Conservation (phyloP, 2,113 vertebrate genomes). For the Aegithalos caudatus region DNA sequence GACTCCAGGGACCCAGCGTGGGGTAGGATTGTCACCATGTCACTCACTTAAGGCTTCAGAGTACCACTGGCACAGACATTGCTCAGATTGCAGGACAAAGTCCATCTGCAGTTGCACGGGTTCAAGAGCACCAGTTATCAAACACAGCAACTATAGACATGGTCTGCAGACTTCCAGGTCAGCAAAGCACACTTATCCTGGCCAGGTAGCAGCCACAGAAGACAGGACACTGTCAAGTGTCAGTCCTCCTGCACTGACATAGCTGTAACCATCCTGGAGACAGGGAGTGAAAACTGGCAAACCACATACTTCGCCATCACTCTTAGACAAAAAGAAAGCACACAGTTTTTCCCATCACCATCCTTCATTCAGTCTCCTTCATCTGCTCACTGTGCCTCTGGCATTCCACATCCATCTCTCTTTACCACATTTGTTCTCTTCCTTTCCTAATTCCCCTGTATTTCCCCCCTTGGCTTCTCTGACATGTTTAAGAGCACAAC, state of each 20-base stretch:
- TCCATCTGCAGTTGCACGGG: not conserved
- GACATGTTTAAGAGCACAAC: not conserved
- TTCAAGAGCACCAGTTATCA: not conserved
- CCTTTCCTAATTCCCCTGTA: not conserved
- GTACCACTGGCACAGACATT: not conserved
- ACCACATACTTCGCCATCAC: not conserved
- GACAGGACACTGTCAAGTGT: not conserved
- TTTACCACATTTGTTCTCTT: not conserved
- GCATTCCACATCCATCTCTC: not conserved
- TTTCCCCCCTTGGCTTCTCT: not conserved
- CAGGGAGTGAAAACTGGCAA: not conserved
- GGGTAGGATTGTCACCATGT: not conserved
- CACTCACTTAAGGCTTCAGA: not conserved
- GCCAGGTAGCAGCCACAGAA: accelerated
- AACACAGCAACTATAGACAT: not conserved
- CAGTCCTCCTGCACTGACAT: not conserved
- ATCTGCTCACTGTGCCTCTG: not conserved
- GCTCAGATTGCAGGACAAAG: not conserved
- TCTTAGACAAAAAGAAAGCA: not conserved
- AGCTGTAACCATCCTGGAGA: not conserved
- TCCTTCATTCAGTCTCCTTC: not conserved
- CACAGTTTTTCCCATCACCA: not conserved
- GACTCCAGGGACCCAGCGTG: too few relatives aligned
- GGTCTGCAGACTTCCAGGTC: not conserved
- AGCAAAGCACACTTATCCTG: not conserved